A percentile compares a stretch with the other conserved stretches of the same genome.
Conservation (phyloP, 2,113 vertebrate genomes). For the Pseudorhombus dupliciocellatus region DNA sequence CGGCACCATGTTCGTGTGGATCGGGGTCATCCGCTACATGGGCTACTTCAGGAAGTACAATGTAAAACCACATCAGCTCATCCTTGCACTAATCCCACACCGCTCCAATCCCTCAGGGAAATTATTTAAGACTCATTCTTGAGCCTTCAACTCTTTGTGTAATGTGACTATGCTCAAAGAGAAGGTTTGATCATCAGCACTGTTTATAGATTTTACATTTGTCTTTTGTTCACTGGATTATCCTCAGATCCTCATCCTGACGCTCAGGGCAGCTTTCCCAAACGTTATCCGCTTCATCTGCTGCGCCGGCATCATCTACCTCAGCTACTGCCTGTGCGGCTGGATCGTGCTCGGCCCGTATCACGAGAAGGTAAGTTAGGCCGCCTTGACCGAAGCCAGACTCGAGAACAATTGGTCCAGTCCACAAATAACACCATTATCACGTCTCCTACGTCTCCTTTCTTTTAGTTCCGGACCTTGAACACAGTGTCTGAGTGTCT, state of each 20-base stretch:
- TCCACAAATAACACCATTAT: background rate
- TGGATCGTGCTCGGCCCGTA: slow-evolving; percentile 97
- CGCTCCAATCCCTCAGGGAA: background rate
- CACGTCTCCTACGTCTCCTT: background rate
- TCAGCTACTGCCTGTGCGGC: slow-evolving; percentile 96
- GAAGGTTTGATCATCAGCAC: background rate
- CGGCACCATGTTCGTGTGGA: slow-evolving; percentile 96
- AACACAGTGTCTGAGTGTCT: slow-evolving; percentile 93
- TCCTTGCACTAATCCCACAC: background rate
- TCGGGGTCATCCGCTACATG: slow-evolving; percentile 93
- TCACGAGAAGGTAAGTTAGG: slow-evolving; percentile 86
- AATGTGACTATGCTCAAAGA: background rate
- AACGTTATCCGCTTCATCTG: slow-evolving; percentile 93
- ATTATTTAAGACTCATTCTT: background rate
- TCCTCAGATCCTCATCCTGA: slow-evolving; percentile 79
- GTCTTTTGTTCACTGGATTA: background rate
- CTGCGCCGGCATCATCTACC: slow-evolving; percentile 93
- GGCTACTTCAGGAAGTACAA: slow-evolving; percentile 97
- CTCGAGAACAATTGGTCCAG: background rate
- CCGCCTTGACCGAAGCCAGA: background rate
- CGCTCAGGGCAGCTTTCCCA: slow-evolving; percentile 89
- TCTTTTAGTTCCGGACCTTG: slow-evolving; percentile 88
- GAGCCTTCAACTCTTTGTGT: background rate
- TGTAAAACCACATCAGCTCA: slow-evolving; percentile 76
- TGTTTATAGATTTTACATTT: background rate